Conservation (phyloP, 2,797 vertebrate species). For the Pogoniulus pusillus region DNA sequence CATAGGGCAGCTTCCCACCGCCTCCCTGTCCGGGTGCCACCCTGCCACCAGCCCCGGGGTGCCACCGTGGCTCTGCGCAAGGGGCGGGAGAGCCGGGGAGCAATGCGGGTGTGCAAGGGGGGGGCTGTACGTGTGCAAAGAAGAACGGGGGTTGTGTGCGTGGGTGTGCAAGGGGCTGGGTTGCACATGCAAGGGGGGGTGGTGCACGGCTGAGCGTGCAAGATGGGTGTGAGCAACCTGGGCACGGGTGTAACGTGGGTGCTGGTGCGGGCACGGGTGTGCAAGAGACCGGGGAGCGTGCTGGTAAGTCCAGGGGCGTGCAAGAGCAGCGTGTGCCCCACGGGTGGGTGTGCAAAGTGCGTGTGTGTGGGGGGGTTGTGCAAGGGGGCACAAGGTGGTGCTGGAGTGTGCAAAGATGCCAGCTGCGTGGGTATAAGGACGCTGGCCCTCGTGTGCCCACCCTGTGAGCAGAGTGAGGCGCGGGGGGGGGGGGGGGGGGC, state of each 20-base stretch:
- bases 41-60: background rate
- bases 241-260: too few species aligned
- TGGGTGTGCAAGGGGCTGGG: background rate
- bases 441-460: too few species aligned
- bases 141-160: background rate
- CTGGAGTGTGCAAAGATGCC: too few species aligned
- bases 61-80: background rate
- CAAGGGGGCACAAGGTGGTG: too few species aligned
- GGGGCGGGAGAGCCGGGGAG: background rate
- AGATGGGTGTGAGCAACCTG: too few species aligned
- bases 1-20: background rate
- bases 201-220: background rate
- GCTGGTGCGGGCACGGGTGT: background rate
- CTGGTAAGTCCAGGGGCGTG: background rate
- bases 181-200: background rate
- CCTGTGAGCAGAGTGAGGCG: too few species aligned
- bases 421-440: too few species aligned
- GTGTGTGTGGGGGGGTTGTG: too few species aligned
- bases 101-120: too few species aligned
- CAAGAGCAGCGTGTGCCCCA: too few species aligned
- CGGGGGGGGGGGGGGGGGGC: background rate
- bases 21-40: background rate
- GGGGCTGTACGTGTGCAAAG: too few species aligned
- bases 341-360: too few species aligned
- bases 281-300: background rate